A percentile compares a stretch with the other conserved stretches of the same genome.
Conservation (phyloP, 2,113 vertebrate species). For the Tragelaphus imberbis region DNA sequence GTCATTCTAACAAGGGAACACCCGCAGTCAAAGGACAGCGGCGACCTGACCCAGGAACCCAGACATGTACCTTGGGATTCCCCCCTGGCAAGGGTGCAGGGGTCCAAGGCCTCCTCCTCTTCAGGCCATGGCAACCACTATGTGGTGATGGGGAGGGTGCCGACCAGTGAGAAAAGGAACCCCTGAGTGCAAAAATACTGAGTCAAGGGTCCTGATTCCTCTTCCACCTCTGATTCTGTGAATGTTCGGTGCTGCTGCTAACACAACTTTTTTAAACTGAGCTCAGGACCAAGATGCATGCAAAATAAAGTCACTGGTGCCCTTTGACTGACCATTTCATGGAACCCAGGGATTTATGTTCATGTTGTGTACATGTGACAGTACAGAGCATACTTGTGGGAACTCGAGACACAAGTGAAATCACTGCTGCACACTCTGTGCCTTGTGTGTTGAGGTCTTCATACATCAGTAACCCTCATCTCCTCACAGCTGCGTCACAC, state of each 20-base stretch:
- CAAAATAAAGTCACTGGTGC: not conserved
- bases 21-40: not conserved
- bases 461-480: not conserved
- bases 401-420: not conserved
- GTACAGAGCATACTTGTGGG: not conserved
- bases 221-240: not conserved
- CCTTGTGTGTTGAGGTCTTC: not conserved
- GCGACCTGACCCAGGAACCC: not conserved
- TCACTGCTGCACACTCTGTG: not conserved
- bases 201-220: not conserved
- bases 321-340: not conserved
- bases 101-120: not conserved
- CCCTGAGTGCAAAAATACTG: not conserved
- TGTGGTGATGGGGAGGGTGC: accelerated
- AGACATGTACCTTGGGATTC: not conserved
- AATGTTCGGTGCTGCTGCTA: not conserved
- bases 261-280: not conserved
- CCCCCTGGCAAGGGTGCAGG: not conserved
- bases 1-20: conserved; percentile 47
- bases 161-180: not conserved
- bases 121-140: not conserved
- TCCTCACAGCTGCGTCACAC: not conserved
- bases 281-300: not conserved
- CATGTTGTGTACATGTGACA: not conserved
- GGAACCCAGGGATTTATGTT: not conserved